Conservation (phyloP, 2,888 invertebrate genomes). For the Hermaeophaga mercurialis region DNA sequence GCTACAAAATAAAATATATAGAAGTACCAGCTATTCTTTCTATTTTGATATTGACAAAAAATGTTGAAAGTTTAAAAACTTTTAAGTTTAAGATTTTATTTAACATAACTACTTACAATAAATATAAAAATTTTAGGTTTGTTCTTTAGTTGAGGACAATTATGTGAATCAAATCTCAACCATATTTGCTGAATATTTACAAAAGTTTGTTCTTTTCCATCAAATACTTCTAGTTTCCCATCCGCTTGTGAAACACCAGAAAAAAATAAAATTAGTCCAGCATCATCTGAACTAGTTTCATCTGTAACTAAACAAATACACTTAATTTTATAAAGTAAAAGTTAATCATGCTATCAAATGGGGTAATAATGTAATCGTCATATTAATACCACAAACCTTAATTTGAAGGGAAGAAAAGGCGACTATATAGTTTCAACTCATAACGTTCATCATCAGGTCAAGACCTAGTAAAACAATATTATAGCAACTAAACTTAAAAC, state of each 20-base stretch:
- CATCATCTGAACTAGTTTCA: constrained; percentile 29
- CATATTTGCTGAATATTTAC: constrained; percentile 43
- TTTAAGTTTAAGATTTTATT: too few species aligned
- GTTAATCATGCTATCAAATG: neutral
- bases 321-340: neutral
- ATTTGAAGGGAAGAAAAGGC: too few species aligned
- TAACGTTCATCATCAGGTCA: too few species aligned
- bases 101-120: constrained; percentile 46
- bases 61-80: too few species aligned
- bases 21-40: too few species aligned
- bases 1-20: constrained; percentile 12
- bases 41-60: too few species aligned
- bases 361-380: neutral
- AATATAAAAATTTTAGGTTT: constrained; percentile 54
- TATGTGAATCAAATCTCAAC: constrained; percentile 44
- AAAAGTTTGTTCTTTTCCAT: constrained; percentile 11
- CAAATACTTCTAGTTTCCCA: constrained; percentile 33
- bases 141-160: constrained; percentile 45
- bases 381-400: neutral
- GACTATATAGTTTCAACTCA: too few species aligned
- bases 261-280: constrained; percentile 47
- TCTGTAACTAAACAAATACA: constrained; percentile 10
- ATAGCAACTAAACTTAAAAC: too few species aligned
- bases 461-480: too few species aligned
- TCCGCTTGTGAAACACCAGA: constrained; percentile 34